phyloP scores from a whole-genome alignment of 2,888 invertebrate species.

The Cerceris rybyensis region DNA sequence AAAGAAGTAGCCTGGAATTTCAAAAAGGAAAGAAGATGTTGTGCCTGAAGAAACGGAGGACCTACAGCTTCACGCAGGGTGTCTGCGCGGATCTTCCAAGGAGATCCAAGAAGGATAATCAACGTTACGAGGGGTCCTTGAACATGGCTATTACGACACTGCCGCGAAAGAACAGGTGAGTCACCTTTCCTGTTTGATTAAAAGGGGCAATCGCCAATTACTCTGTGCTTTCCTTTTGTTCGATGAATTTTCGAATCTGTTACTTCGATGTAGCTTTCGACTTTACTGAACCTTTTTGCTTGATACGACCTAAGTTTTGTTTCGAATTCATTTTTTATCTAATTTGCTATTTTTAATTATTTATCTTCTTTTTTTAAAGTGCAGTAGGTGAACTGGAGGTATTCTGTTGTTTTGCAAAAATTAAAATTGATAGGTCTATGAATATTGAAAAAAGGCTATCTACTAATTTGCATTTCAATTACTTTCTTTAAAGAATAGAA shows the following conservation, averaged over 20 bases:
- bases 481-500: too few species aligned
- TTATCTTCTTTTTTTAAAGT: too few species aligned
- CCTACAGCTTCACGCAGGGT: slow-evolving; percentile 77
- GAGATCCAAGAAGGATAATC: slow-evolving; percentile 66
- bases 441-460: too few species aligned
- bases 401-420: too few species aligned
- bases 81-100: slow-evolving; percentile 66
- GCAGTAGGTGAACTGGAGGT: too few species aligned
- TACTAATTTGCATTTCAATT: too few species aligned
- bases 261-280: neutral
- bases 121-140: slow-evolving; percentile 68
- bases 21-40: slow-evolving; percentile 63
- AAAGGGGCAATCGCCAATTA: slow-evolving; percentile 9
- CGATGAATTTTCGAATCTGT: neutral
- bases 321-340: too few species aligned
- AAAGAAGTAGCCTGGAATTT: neutral
- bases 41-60: slow-evolving; percentile 76
- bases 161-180: slow-evolving; percentile 75
- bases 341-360: too few species aligned
- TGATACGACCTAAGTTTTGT: too few species aligned
- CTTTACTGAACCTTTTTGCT: too few species aligned
- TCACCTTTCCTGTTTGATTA: slow-evolving; percentile 45
- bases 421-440: too few species aligned
- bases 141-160: slow-evolving; percentile 72
- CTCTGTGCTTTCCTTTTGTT: neutral